phyloP scores from a whole-genome alignment of 2,113 vertebrate species.

The Gallinago jamesoni region DNA sequence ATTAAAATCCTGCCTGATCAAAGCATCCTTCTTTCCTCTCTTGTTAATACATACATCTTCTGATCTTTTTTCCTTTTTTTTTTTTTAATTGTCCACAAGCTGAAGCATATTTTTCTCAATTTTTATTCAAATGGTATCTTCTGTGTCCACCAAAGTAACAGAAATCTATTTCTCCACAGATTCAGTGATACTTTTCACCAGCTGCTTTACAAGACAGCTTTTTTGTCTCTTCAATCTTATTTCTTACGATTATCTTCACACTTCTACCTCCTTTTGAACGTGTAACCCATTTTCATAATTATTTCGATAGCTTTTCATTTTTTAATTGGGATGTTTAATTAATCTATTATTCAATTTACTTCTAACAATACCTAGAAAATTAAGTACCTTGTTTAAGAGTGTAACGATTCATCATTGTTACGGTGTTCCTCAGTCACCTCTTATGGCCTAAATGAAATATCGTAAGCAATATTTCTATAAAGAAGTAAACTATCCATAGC shows the following conservation, averaged over 20 bases:
- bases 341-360: conserved; percentile 36
- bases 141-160: background rate
- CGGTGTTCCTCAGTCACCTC: background rate
- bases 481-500: background rate
- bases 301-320: background rate
- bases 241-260: background rate
- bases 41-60: background rate
- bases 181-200: background rate
- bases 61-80: background rate
- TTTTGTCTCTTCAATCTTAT: background rate
- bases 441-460: background rate
- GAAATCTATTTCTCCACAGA: background rate
- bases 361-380: conserved; percentile 32
- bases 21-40: conserved; percentile 7
- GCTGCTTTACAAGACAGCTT: background rate
- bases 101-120: background rate
- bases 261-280: background rate
- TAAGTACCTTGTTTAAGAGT: background rate
- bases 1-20: conserved; percentile 43
- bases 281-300: background rate
- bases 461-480: background rate
- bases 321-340: conserved; percentile 27
- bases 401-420: conserved; percentile 26
- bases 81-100: background rate
- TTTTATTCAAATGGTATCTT: background rate